A percentile compares a stretch with the other conserved stretches of the same genome.
phyloP scores from a whole-genome alignment of 2,888 invertebrate genomes.

The Drosophila helvetica region DNA sequence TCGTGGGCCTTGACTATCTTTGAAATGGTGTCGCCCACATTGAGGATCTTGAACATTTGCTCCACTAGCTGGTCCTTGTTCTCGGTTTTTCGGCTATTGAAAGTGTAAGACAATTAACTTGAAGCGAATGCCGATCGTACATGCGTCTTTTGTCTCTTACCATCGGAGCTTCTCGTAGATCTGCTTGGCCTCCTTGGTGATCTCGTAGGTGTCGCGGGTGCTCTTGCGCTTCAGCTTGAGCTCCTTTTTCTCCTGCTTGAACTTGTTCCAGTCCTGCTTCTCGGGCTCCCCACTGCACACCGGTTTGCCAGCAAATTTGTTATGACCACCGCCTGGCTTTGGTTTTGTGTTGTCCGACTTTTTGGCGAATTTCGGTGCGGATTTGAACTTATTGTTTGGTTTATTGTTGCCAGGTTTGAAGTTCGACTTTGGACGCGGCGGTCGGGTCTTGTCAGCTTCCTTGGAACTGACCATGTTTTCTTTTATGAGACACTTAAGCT shows the following conservation, averaged over 20 bases:
- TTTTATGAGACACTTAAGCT: not conserved
- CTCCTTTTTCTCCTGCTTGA: constrained; percentile 90
- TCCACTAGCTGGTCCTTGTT: constrained; percentile 84
- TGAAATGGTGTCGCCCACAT: constrained; percentile 86
- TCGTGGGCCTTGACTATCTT: constrained; percentile 93
- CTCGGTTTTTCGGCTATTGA: constrained; percentile 68
- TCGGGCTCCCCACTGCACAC: constrained; percentile 76
- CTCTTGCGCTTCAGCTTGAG: constrained; percentile 88
- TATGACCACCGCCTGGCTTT: constrained; percentile 6
- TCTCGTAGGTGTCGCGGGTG: constrained; percentile 85
- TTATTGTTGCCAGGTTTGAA: not conserved
- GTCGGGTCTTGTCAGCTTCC: constrained; percentile 18
- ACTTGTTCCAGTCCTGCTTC: constrained; percentile 89
- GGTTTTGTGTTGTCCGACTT: constrained; percentile 3
- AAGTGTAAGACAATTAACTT: not conserved
- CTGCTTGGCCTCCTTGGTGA: constrained; percentile 86
- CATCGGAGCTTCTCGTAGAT: constrained; percentile 86
- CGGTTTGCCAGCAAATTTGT: constrained; percentile 36
- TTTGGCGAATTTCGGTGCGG: constrained; percentile 15
- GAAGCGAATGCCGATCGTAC: not conserved
- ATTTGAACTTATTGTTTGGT: not conserved
- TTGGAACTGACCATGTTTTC: constrained; percentile 38
- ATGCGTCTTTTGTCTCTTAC: constrained; percentile 55
- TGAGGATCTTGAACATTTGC: constrained; percentile 87
- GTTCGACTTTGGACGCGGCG: not conserved